phyloP scores from a whole-genome alignment of 2,113 vertebrate species.

The Neoarius graeffei region DNA sequence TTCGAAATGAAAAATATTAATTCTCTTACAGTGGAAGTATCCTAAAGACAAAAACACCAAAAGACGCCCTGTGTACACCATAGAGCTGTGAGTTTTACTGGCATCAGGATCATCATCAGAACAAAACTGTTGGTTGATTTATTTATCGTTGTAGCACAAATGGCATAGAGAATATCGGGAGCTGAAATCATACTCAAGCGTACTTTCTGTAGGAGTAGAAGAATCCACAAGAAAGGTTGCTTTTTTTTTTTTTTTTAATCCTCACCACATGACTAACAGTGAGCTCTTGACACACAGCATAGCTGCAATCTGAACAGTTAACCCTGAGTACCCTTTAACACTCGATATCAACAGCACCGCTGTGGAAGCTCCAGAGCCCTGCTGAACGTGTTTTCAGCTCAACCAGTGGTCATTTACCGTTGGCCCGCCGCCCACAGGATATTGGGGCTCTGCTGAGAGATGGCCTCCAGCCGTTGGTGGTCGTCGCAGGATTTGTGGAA shows the following conservation, averaged over 20 bases:
- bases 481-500: neutral
- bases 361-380: neutral
- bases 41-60: neutral
- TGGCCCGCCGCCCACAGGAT: constrained; percentile 43
- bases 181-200: neutral
- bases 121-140: neutral
- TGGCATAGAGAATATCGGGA: neutral
- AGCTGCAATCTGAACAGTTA: neutral
- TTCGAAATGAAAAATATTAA: neutral
- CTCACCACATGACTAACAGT: neutral
- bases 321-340: neutral
- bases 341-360: neutral
- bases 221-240: neutral
- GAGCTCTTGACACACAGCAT: neutral
- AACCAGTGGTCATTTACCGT: constrained; percentile 18
- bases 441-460: constrained; percentile 17
- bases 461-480: constrained; percentile 14
- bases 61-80: neutral
- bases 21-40: neutral
- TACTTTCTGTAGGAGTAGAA: neutral
- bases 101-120: neutral
- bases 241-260: neutral
- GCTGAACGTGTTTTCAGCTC: constrained; percentile 30
- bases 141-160: neutral
- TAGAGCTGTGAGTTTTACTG: neutral